These are phyloP conservation scores for Amazona ochrocephala DNA, from an alignment of 2,797 vertebrate genomes.

Conservation along the genomic window DNA sequence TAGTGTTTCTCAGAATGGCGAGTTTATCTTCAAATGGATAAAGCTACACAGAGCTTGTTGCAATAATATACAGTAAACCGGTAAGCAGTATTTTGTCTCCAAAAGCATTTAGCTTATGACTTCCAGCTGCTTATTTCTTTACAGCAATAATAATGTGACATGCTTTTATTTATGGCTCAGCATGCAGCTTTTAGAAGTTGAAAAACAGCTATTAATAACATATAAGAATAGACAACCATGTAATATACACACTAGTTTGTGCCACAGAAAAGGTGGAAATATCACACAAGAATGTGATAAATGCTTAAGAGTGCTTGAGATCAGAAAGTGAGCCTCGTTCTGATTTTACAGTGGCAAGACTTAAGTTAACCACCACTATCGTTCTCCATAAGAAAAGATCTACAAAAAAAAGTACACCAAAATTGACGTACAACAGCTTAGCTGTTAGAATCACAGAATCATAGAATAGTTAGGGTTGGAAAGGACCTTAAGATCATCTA, in stretches of 20 bases:
- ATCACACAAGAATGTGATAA: not conserved
- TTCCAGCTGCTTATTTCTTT: slow-evolving; percentile 54
- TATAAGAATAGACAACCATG: slow-evolving; percentile 30
- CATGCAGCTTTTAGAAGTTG: slow-evolving; percentile 41
- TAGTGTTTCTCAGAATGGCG: not conserved
- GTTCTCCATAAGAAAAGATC: not conserved
- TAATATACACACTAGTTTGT: slow-evolving; percentile 13
- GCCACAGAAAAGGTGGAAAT: not conserved
- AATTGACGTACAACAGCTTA: not conserved
- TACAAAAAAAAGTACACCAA: not conserved
- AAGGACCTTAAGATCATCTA: no score
- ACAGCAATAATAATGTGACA: slow-evolving; percentile 26
- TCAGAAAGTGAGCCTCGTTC: not conserved
- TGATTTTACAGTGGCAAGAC: not conserved
- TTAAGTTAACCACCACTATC: not conserved
- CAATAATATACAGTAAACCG: not conserved
- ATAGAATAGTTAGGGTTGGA: no score
- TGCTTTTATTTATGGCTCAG: slow-evolving; percentile 29
- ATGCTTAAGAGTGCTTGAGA: not conserved
- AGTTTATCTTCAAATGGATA: slow-evolving; percentile 36
- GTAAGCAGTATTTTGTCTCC: slow-evolving; percentile 21
- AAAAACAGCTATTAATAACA: slow-evolving; percentile 60
- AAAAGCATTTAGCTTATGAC: slow-evolving; percentile 31
- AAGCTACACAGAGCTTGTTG: not conserved
- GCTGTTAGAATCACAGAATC: not conserved